Evolutionary conservation across 2,797 vertebrate genomes (phyloP), one percentile per base, ranked within the genome.

Genomic region (Gallinago solitaria): DNA sequence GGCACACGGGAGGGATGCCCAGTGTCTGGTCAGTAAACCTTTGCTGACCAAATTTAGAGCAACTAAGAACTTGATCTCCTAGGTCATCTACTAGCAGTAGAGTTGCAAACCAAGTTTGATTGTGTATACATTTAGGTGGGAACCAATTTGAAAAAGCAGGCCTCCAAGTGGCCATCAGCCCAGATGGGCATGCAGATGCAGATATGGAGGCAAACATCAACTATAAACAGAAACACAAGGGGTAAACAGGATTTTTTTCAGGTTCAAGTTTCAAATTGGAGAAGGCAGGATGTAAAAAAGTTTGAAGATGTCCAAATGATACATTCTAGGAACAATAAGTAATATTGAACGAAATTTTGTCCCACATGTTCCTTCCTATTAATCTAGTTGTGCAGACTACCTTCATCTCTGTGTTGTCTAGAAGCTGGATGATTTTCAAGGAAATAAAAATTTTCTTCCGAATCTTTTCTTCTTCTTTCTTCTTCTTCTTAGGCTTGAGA

Each of bases 361-460:
- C 21, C 12, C 7, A 10, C 6, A 4, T 18, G 3, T 64, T 81
- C 18, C 28, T 81, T 79, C 48, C 23, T 33, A 17, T 54, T 43
- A 28, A 78, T 24, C 11, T 20, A 45, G 28, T 17, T 86, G n/a
- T 39, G 11, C 11, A 16, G 45, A 24, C 54, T 57, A 63, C 28
- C 11, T 63, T 70, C 56, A 74, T 11, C 3, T 24, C 19, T 35
- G 23, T 37, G 6, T 12, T 79, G 23, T n/a, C 23, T 20, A 53
- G 61, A 67, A 41, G 24, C 27, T 4, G 8, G 15, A 30, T 37
- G 14, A 59, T 43, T 81, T 93, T 75, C 54, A 87, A 48, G 17
- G 19, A 91, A 86, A 88, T 21, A 50, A n/a, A 5, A 0, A n/a
- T 48, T 67, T 78, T 33, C 10, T 20, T 41, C n/a, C 0, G 0